These are phyloP conservation scores for Umimayanthus kanabou DNA, from an alignment of 92 coral and sea anemone species.

Conservation along the genomic window DNA sequence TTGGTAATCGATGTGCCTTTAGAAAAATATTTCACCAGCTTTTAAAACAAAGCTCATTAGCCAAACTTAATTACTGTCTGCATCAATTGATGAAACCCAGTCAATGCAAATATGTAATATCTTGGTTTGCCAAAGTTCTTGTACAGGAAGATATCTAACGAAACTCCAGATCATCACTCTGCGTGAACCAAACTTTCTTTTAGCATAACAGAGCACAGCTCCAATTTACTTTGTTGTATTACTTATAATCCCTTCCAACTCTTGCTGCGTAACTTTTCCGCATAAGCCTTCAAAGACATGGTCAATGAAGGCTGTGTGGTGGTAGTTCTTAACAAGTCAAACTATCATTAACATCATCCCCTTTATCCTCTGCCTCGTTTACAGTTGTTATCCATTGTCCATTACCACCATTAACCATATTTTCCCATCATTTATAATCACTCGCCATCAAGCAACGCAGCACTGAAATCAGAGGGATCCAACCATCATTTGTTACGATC, in stretches of 20 bases:
- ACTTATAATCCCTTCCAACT: not conserved
- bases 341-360: not conserved
- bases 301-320: not conserved
- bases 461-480: too few relatives aligned
- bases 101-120: not conserved
- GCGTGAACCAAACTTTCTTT: not conserved
- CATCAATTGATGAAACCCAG: not conserved
- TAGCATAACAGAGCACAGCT: not conserved
- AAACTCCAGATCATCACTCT: not conserved
- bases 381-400: too few relatives aligned
- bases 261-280: not conserved
- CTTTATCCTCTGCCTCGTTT: not conserved
- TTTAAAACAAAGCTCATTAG: not conserved
- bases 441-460: not conserved
- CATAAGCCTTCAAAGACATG: not conserved
- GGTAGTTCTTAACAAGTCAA: not conserved
- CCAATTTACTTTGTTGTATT: not conserved
- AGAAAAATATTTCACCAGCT: not conserved
- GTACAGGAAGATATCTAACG: not conserved
- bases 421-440: not conserved
- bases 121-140: not conserved
- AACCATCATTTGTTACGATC: not conserved
- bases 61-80: not conserved
- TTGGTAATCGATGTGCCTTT: too few relatives aligned
- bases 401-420: not conserved